These are phyloP conservation scores for Drosophila testacea DNA, from an alignment of 2,888 invertebrate species.

Conservation along the genomic window DNA sequence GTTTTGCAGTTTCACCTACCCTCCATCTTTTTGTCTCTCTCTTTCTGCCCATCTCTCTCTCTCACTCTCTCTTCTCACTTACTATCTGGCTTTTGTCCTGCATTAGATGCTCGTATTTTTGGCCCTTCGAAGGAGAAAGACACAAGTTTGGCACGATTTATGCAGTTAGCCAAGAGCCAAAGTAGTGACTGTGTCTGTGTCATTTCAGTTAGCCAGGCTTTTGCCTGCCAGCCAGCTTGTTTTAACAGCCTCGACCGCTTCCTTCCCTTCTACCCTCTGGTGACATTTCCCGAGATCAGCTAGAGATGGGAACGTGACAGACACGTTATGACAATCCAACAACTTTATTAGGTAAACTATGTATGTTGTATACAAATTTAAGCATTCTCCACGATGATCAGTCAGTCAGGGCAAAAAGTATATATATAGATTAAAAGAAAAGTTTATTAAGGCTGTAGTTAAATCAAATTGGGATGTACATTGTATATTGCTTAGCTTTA, in stretches of 20 bases:
- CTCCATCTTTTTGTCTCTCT: too few species aligned
- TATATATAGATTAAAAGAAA: too few species aligned
- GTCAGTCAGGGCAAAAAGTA: too few species aligned
- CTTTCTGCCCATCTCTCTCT: too few species aligned
- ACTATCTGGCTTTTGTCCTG: conserved; percentile 2
- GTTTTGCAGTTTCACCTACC: conserved; percentile 47
- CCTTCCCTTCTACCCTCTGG: too few species aligned
- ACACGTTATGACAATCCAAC: neutral
- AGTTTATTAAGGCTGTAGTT: too few species aligned
- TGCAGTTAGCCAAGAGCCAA: conserved; percentile 38
- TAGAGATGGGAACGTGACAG: conserved; percentile 14
- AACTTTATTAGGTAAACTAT: neutral
- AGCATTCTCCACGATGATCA: too few species aligned
- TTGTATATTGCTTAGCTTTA: too few species aligned
- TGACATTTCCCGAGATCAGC: neutral
- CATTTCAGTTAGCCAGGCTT: conserved; percentile 31
- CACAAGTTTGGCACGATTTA: conserved; percentile 63
- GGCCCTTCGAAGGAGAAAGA: neutral
- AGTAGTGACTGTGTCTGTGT: conserved; percentile 16
- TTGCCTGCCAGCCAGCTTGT: conserved; percentile 10
- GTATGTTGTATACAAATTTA: too few species aligned
- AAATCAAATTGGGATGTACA: too few species aligned
- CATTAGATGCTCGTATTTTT: conserved; percentile 29
- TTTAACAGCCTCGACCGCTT: conserved; percentile 30
- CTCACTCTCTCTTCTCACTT: neutral